Conservation (phyloP, 2,113 vertebrate genomes). For the Lota lota region DNA sequence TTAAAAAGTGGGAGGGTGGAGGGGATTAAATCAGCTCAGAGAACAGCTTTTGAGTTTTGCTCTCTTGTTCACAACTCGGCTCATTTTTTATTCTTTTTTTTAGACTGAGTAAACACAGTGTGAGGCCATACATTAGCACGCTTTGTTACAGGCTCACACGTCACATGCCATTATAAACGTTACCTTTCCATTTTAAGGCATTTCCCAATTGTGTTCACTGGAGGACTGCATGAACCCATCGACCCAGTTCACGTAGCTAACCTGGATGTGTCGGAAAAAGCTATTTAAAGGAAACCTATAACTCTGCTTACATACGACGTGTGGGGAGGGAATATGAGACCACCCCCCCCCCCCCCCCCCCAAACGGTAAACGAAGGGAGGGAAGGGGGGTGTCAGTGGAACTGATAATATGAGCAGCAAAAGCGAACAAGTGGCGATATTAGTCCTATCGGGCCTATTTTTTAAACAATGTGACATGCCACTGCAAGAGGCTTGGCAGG, state of each 20-base stretch:
- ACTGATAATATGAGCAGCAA: slow-evolving; percentile 32
- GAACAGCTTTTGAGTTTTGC: slow-evolving; percentile 45
- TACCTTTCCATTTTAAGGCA: background rate
- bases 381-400: slow-evolving; percentile 7
- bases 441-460: slow-evolving; percentile 56
- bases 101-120: slow-evolving; percentile 43
- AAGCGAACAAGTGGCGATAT: slow-evolving; percentile 43
- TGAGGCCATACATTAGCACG: slow-evolving; percentile 19
- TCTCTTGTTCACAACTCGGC: slow-evolving; percentile 22
- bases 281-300: slow-evolving; percentile 49
- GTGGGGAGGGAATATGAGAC: slow-evolving; percentile 42
- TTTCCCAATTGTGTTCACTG: slow-evolving; percentile 13
- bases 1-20: slow-evolving; percentile 27
- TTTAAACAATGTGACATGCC: slow-evolving; percentile 62
- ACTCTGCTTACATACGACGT: slow-evolving; percentile 31
- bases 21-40: slow-evolving; percentile 60
- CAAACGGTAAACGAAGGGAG: slow-evolving; percentile 14
- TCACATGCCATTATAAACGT: slow-evolving; percentile 5
- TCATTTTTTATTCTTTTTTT: slow-evolving; percentile 48
- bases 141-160: slow-evolving; percentile 17
- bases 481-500: slow-evolving; percentile 62
- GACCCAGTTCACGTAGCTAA: slow-evolving; percentile 27
- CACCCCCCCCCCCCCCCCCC: background rate
- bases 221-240: slow-evolving; percentile 28
- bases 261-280: slow-evolving; percentile 34